Conservation (phyloP, 2,888 invertebrate species). For the Caenorhabditis doughertyi region DNA sequence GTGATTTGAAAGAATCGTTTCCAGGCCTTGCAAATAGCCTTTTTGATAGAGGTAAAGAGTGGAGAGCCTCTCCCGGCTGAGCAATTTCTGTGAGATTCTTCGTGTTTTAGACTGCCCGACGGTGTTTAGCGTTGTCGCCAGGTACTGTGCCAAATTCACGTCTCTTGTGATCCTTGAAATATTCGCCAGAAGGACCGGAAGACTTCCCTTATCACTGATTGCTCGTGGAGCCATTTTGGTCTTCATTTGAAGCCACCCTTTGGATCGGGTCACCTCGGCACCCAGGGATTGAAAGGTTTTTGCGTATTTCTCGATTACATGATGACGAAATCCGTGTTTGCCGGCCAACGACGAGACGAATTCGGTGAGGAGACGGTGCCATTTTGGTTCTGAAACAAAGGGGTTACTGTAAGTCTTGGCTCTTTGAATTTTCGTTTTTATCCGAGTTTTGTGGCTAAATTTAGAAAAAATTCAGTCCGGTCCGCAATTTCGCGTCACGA, state of each 20-base stretch:
- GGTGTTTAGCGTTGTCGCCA: background rate
- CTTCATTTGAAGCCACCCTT: background rate
- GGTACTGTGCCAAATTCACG: conserved; percentile 26
- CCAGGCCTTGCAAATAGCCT: conserved; percentile 3
- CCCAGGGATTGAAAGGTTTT: background rate
- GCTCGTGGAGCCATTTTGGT: background rate
- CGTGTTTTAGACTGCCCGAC: background rate
- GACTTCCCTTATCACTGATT: background rate
- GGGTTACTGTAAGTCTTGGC: no score
- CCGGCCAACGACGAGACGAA: conserved; percentile 3
- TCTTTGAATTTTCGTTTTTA: no score
- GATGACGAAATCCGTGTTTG: conserved; percentile 4
- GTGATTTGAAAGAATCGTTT: conserved; percentile 5
- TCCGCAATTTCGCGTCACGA: no score
- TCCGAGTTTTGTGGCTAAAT: no score
- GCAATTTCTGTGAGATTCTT: background rate
- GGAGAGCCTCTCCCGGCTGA: background rate
- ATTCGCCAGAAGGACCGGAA: background rate
- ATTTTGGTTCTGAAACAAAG: conserved; percentile 18
- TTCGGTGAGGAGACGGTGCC: background rate
- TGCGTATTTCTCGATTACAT: conserved; percentile 11
- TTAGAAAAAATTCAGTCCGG: no score
- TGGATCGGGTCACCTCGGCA: background rate
- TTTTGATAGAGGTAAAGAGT: background rate
- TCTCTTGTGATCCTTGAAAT: conserved; percentile 1